A percentile compares a stretch with the other conserved stretches of the same genome.
These are phyloP conservation scores for Cynodonichthys magdalenae DNA, from an alignment of 2,797 vertebrate genomes.

Conservation along the genomic window DNA sequence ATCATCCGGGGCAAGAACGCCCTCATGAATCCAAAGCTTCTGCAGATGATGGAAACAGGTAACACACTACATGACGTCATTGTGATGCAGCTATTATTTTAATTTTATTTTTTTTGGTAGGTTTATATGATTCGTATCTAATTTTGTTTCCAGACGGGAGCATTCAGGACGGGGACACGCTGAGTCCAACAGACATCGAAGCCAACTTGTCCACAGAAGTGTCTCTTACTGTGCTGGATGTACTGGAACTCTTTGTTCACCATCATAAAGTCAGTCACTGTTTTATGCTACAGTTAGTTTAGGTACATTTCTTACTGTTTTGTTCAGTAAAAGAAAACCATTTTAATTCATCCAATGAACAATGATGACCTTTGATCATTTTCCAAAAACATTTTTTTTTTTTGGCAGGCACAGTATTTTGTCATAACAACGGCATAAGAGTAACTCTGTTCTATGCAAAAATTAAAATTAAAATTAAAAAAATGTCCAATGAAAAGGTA, in stretches of 20 bases:
- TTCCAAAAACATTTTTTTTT: neutral
- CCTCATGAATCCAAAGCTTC: constrained; percentile 93
- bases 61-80: constrained; percentile 12
- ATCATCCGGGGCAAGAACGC: constrained; percentile 97
- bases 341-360: neutral
- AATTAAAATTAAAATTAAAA: too few relatives aligned
- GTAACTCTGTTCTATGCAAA: neutral
- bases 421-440: neutral
- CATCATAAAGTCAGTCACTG: constrained; percentile 81
- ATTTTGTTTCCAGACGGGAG: constrained; percentile 77
- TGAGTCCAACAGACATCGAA: constrained; percentile 92
- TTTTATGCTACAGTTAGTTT: constrained; percentile 1
- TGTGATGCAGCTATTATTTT: neutral
- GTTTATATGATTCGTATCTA: neutral
- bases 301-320: neutral
- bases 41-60: constrained; percentile 95
- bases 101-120: neutral
- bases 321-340: neutral
- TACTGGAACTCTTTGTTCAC: constrained; percentile 92
- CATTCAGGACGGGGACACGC: constrained; percentile 88
- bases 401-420: neutral
- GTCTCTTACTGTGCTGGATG: constrained; percentile 91
- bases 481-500: too few relatives aligned
- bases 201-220: constrained; percentile 96
- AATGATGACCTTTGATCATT: neutral